Conservation (phyloP, 2,888 invertebrate species). For the Amphipoea lucens region DNA sequence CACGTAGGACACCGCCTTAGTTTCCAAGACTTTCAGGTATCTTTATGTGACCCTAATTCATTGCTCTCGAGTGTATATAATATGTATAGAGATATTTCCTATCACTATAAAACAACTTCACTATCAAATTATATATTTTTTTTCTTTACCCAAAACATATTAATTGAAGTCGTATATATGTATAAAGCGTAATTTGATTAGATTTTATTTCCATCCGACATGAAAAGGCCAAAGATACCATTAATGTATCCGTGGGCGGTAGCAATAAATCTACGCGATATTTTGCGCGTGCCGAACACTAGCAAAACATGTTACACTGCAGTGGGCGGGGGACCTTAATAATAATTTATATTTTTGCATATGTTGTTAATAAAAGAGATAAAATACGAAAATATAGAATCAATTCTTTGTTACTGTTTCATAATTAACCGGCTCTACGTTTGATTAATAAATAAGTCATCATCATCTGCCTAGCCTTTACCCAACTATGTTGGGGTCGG, state of each 20-base stretch:
- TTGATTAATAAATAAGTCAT: neutral
- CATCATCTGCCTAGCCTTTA: neutral
- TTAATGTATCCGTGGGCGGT: conserved; percentile 53
- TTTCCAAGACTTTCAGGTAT: too few species aligned
- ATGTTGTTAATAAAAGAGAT: neutral
- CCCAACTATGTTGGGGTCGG: neutral
- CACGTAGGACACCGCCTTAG: too few species aligned
- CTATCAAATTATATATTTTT: neutral
- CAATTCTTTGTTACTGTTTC: neutral
- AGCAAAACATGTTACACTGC: conserved; percentile 30
- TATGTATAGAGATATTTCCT: too few species aligned
- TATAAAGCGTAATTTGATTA: conserved; percentile 13
- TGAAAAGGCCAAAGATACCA: conserved; percentile 47
- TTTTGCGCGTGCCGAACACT: conserved; percentile 55
- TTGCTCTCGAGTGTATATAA: too few species aligned
- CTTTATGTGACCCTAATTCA: too few species aligned
- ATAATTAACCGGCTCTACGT: neutral
- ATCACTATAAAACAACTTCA: neutral
- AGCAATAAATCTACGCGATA: conserved; percentile 49
- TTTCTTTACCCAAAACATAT: neutral
- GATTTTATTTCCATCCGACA: conserved; percentile 52
- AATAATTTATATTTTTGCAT: conserved; percentile 28
- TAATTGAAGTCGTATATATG: neutral
- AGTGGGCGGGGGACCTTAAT: conserved; percentile 44
- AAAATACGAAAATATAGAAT: neutral